Conservation (phyloP, 2,888 invertebrate species). For the Drosophila aldrichi region DNA sequence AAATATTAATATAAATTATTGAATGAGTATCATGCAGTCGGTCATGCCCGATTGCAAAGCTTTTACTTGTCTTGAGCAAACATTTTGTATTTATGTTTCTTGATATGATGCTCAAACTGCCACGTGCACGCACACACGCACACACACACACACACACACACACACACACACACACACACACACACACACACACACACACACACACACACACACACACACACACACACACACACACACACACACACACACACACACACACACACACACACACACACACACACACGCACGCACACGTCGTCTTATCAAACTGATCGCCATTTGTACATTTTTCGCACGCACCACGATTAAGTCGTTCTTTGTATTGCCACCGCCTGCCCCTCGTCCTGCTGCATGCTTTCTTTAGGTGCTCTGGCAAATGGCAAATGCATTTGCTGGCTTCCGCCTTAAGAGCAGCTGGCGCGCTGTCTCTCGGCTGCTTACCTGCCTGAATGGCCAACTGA, state of each 20-base stretch:
- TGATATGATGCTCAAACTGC: not conserved
- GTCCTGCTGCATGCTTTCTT: not conserved
- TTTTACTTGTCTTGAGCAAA: not conserved
- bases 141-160: not conserved
- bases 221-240: too few relatives aligned
- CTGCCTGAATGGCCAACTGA: constrained; percentile 2
- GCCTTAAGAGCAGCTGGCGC: constrained; percentile 2
- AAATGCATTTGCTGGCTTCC: constrained; percentile 16
- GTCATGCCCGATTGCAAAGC: too few relatives aligned
- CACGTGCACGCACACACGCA: not conserved
- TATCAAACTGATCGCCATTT: constrained; percentile 11
- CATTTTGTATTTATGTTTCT: constrained; percentile 15
- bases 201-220: too few relatives aligned
- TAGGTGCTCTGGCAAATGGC: constrained; percentile 4
- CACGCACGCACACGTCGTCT: too few relatives aligned
- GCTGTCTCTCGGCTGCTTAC: constrained; percentile 11
- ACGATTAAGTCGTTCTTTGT: constrained; percentile 15
- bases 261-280: too few relatives aligned
- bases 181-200: too few relatives aligned
- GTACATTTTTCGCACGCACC: constrained; percentile 8
- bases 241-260: too few relatives aligned
- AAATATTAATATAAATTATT: too few relatives aligned
- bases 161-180: too few relatives aligned
- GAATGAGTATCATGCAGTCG: not conserved
- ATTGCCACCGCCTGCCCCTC: not conserved